A percentile compares a stretch with the other conserved stretches of the same genome.
phyloP scores from a whole-genome alignment of 2,888 invertebrate species.

The Aelia acuminata region DNA sequence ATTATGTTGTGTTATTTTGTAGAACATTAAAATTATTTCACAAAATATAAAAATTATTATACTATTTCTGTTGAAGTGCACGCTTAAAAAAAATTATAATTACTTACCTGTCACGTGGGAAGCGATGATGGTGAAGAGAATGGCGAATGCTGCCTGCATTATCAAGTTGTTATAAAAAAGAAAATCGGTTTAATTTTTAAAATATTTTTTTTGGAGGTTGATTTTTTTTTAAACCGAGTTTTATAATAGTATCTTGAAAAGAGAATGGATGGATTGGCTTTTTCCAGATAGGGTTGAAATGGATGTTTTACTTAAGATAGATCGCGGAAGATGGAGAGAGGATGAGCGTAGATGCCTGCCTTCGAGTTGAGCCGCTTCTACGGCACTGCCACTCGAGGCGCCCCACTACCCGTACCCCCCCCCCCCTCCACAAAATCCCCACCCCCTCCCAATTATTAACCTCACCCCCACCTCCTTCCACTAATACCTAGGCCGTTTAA shows the following conservation, averaged over 20 bases:
- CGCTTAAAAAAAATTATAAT: neutral
- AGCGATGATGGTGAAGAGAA: conserved; percentile 24
- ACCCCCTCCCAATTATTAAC: neutral
- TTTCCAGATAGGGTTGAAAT: neutral
- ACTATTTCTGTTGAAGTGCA: neutral
- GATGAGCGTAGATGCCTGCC: neutral
- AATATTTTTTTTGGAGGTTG: neutral
- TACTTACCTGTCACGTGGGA: conserved; percentile 48
- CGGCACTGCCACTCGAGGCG: conserved; percentile 14
- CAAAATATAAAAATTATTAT: too few species aligned
- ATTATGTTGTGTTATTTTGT: too few species aligned
- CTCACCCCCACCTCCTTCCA: neutral
- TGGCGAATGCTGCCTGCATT: conserved; percentile 28
- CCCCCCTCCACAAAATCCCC: neutral
- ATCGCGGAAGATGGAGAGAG: neutral
- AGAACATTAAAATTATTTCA: too few species aligned
- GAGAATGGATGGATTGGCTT: neutral
- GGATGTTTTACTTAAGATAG: neutral
- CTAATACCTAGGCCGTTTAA: neutral
- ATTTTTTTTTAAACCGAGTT: neutral
- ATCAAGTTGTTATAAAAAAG: neutral
- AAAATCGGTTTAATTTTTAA: neutral
- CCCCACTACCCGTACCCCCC: neutral
- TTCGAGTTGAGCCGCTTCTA: conserved; percentile 27
- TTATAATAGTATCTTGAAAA: neutral